Conservation (phyloP, 2,113 vertebrate genomes). For the Shinisaurus crocodilurus region DNA sequence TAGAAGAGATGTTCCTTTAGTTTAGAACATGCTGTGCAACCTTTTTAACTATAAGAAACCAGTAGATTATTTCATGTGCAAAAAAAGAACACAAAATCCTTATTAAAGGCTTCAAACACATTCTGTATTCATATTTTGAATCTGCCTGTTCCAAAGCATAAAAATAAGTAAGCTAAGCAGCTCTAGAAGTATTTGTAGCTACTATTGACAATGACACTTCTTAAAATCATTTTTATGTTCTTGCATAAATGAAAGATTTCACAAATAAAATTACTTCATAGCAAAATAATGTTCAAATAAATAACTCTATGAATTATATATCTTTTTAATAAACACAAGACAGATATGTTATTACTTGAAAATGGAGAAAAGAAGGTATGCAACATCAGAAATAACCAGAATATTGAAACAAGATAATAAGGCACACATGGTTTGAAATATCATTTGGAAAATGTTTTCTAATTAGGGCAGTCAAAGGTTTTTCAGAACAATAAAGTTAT, state of each 20-base stretch:
- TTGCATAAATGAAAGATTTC: not conserved
- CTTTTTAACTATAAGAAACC: conserved; percentile 8
- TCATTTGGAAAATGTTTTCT: not conserved
- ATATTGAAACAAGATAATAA: not conserved
- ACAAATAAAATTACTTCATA: not conserved
- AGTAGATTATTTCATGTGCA: not conserved
- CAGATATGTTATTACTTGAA: not conserved
- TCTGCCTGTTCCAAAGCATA: not conserved
- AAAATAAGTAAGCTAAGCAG: not conserved
- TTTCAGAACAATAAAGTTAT: not conserved
- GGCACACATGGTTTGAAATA: not conserved
- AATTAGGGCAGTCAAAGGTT: not conserved
- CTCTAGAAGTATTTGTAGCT: not conserved
- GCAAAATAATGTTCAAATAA: not conserved
- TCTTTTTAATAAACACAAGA: not conserved
- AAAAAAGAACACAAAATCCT: not conserved
- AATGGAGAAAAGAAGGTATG: not conserved
- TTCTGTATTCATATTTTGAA: not conserved
- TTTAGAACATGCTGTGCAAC: conserved; percentile 22
- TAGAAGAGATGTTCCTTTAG: conserved; percentile 26
- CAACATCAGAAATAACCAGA: not conserved
- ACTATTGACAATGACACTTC: not conserved
- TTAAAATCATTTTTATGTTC: not conserved
- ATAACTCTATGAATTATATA: not conserved
- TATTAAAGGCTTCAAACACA: not conserved